phyloP scores from a whole-genome alignment of 2,113 vertebrate genomes.

The Mobula hypostoma region DNA sequence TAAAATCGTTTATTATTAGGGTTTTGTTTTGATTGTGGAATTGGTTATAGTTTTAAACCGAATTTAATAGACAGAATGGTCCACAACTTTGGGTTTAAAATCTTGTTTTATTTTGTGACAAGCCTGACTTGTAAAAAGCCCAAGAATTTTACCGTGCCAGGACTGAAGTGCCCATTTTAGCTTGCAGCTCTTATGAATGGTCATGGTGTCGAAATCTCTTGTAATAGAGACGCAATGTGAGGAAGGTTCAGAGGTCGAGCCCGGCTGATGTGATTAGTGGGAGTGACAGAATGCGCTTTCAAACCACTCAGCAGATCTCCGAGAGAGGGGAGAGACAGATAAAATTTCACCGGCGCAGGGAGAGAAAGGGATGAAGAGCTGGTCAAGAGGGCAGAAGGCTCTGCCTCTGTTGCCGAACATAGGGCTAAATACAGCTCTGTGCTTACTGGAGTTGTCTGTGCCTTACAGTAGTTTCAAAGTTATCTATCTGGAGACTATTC shows the following conservation, averaged over 20 bases:
- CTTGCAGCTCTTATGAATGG: slow-evolving; percentile 24
- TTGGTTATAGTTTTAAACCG: neutral
- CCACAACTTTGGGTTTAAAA: neutral
- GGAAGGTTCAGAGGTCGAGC: slow-evolving; percentile 43
- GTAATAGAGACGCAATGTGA: slow-evolving; percentile 43
- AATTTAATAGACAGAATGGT: neutral
- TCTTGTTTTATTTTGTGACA: neutral
- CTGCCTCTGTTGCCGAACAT: slow-evolving; percentile 13
- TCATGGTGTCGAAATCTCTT: slow-evolving; percentile 23
- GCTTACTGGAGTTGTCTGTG: slow-evolving; percentile 5
- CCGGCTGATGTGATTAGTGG: slow-evolving; percentile 43
- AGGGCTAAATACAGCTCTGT: neutral
- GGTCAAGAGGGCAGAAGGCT: slow-evolving; percentile 21
- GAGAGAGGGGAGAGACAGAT: slow-evolving; percentile 37
- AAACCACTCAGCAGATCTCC: slow-evolving; percentile 39
- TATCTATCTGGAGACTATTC: slow-evolving; percentile 14
- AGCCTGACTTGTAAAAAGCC: neutral
- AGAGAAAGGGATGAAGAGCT: slow-evolving; percentile 27
- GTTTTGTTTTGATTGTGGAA: neutral
- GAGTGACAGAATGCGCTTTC: slow-evolving; percentile 44
- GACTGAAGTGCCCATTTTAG: slow-evolving; percentile 7
- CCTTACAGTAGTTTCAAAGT: slow-evolving; percentile 11
- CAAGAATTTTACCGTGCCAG: neutral
- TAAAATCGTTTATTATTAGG: neutral
- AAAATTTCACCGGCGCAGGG: slow-evolving; percentile 26